Base-by-base conservation (phyloP, 2,888 invertebrate species). In the Drosophila bunnanda region DNA sequence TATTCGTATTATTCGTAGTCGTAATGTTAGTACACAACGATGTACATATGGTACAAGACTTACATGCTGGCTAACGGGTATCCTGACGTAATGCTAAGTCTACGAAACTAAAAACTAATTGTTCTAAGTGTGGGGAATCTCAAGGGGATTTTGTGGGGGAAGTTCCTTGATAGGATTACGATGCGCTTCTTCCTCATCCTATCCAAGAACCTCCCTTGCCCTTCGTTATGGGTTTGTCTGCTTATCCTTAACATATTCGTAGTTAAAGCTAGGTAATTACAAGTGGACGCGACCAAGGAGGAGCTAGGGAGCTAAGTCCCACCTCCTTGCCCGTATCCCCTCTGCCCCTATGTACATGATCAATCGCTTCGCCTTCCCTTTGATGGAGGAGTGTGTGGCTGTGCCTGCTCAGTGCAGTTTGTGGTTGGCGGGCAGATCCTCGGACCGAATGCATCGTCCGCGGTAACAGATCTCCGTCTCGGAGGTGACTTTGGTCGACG, bases 391-490 rank as follows among this genome's bases (percentile, higher is more conserved):
- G 30, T 15, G 30, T 8, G 8, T 17, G 12, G 10, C 12, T 9
- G 50, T 5, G 9, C 32, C 20, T 22, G 48, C 73, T 86, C 89
- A 92, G 79, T 91, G 90, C 78, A 91, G 81, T 82, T 91, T 91
- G 82, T 91, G 91, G 71, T 91, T 91, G 70, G 91, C 76, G 64
- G 91, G 91, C 80, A 91, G 81, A 82, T 91, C 91, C 62, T 91
- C 91, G 59, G 94, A 94, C 93, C 97, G 97, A 75, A 97, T 95
- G 91, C 97, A 97, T 89, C 95, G 95, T 15, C 97, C 97, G 90
- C 96, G 95, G 91, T 96, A 97, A 90, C 97, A 97, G 75, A 97
- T 97, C 93, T 97, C 97, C 38, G 97, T 97, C 94, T 97, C 96
- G 80, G 97, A 96, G 15, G 96, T 96, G 91, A 96, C 96, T 22